phyloP scores from a whole-genome alignment of 2,113 vertebrate species.

The Reinhardtius hippoglossoides region DNA sequence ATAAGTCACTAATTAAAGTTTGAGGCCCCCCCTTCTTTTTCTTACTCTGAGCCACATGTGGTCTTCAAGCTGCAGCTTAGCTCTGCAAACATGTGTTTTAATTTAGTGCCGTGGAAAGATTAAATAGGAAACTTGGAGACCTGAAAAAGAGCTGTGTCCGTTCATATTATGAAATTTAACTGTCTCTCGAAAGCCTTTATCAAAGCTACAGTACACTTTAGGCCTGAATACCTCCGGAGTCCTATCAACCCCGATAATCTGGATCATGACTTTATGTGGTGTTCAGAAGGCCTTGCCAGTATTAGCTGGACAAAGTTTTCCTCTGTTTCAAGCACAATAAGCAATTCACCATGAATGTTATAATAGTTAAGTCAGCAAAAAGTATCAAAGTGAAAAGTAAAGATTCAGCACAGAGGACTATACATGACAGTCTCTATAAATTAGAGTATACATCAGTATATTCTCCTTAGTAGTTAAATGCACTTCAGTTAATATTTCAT shows the following conservation, averaged over 20 bases:
- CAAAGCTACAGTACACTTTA: conserved; percentile 8
- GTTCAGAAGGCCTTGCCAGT: conserved; percentile 10
- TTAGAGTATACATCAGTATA: neutral
- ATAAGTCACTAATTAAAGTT: no score
- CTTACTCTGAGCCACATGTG: conserved; percentile 59
- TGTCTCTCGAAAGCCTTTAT: conserved; percentile 61
- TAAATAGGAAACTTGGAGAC: conserved; percentile 81
- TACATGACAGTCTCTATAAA: neutral
- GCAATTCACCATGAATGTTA: conserved; percentile 26
- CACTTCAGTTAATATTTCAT: no score
- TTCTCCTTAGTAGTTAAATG: neutral
- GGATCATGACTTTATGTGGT: conserved; percentile 34
- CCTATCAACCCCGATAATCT: conserved; percentile 38
- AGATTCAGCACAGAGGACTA: neutral
- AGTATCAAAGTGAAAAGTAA: neutral
- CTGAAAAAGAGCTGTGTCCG: conserved; percentile 62
- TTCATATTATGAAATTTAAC: conserved; percentile 68
- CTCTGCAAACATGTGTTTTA: conserved; percentile 80
- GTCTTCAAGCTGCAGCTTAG: conserved; percentile 50
- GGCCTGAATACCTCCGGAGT: conserved; percentile 45
- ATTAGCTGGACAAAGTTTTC: neutral
- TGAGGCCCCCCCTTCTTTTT: conserved; percentile 1
- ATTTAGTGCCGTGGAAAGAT: conserved; percentile 82
- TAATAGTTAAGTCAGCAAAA: conserved; percentile 3
- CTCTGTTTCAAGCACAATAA: conserved; percentile 25